A percentile compares a stretch with the other conserved stretches of the same genome.
phyloP scores from a whole-genome alignment of 2,113 vertebrate genomes.

The Dunckerocampus dactyliophorus region DNA sequence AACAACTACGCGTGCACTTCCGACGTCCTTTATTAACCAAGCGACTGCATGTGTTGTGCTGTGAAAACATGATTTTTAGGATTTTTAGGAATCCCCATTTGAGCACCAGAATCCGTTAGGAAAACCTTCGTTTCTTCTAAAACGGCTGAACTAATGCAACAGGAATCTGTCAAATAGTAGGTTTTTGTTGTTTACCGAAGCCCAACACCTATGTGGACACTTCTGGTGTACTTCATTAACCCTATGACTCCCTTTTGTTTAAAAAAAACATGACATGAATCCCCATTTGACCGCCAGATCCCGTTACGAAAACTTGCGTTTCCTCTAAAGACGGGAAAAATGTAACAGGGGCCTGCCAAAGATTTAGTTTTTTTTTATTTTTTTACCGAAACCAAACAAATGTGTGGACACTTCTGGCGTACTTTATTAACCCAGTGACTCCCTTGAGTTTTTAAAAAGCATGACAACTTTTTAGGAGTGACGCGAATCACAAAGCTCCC shows the following conservation, averaged over 20 bases:
- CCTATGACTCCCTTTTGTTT: neutral
- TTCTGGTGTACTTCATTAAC: neutral
- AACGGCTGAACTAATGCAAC: too few species aligned
- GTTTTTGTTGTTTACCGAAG: rapidly evolving
- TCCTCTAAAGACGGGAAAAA: neutral
- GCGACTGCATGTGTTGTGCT: too few species aligned
- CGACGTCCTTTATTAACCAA: too few species aligned
- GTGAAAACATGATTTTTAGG: too few species aligned
- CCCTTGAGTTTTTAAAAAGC: neutral
- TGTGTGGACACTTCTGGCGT: neutral
- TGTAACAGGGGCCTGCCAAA: rapidly evolving
- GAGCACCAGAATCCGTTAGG: too few species aligned
- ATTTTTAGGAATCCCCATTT: too few species aligned
- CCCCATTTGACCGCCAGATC: too few species aligned
- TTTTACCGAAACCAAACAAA: rapidly evolving
- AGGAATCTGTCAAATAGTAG: too few species aligned
- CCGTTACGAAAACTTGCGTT: too few species aligned
- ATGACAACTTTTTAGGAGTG: neutral
- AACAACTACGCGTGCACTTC: too few species aligned
- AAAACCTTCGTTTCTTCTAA: too few species aligned
- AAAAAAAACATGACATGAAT: neutral
- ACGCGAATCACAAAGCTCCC: neutral
- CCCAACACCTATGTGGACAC: rapidly evolving
- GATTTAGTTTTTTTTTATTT: rapidly evolving
- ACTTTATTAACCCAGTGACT: neutral